Percentiles rank a stretch among this genome's conserved stretches.
These are phyloP conservation scores for Indicator indicator DNA, from an alignment of 2,113 vertebrate genomes.

Conservation along the genomic window DNA sequence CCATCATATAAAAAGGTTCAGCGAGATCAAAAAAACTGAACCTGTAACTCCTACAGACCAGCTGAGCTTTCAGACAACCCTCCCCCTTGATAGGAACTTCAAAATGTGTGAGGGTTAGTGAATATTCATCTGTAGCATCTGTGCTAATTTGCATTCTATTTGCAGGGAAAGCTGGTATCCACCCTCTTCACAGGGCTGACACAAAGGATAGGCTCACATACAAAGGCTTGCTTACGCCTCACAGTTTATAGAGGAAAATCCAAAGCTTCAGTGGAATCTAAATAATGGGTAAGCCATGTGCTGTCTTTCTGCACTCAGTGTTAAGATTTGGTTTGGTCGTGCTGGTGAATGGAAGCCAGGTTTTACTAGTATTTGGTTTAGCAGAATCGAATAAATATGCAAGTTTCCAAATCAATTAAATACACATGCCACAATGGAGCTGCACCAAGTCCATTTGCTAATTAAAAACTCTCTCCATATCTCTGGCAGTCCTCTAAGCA, in stretches of 20 bases:
- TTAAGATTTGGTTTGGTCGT: not conserved
- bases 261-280: not conserved
- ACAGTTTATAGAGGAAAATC: not conserved
- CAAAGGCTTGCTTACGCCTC: not conserved
- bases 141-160: not conserved
- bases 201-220: not conserved
- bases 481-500: not conserved
- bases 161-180: not conserved
- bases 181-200: not conserved
- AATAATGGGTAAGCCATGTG: not conserved
- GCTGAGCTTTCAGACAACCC: not conserved
- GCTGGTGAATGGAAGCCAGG: not conserved
- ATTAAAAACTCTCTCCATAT: not conserved
- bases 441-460: not conserved
- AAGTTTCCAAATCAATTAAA: not conserved
- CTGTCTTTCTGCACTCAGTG: not conserved
- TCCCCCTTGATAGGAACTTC: not conserved
- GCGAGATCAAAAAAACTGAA: not conserved
- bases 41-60: not conserved
- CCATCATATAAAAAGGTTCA: not conserved
- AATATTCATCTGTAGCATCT: not conserved
- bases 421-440: not conserved
- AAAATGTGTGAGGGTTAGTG: not conserved
- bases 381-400: conserved; percentile 5
- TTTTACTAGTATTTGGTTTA: not conserved